These are phyloP conservation scores for Homalodisca vitripennis DNA, from an alignment of 1,140 invertebrate genomes.

Conservation along the genomic window DNA sequence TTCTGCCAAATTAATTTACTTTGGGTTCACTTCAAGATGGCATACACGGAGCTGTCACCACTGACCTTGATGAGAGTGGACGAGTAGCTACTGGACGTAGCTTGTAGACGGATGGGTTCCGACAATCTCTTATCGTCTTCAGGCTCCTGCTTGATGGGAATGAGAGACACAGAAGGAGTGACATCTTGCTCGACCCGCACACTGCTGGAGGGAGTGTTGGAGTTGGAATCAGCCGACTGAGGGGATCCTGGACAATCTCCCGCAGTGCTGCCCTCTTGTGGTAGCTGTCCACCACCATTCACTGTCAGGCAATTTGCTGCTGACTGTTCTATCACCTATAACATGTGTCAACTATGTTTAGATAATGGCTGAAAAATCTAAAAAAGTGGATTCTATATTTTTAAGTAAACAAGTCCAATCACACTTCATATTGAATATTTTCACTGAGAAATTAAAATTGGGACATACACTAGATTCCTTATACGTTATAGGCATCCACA, in stretches of 20 bases:
- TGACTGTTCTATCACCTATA: too few relatives aligned
- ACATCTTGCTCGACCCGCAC: conserved; percentile 48
- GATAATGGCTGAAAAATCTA: too few relatives aligned
- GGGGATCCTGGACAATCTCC: conserved; percentile 64
- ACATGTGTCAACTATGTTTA: too few relatives aligned
- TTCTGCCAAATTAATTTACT: too few relatives aligned
- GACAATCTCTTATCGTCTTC: conserved; percentile 43
- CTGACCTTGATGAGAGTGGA: conserved; percentile 38
- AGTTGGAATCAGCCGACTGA: conserved; percentile 72
- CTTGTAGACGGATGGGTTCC: conserved; percentile 38
- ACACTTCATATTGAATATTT: too few relatives aligned
- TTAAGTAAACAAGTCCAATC: too few relatives aligned
- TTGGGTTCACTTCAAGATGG: too few relatives aligned
- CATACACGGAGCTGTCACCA: too few relatives aligned
- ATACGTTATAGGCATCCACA: too few relatives aligned
- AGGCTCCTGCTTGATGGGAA: conserved; percentile 79
- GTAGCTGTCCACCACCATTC: conserved; percentile 50
- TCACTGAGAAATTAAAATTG: too few relatives aligned
- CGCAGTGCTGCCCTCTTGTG: conserved; percentile 42
- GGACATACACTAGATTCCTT: too few relatives aligned
- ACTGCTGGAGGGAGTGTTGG: conserved; percentile 68
- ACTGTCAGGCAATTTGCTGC: conserved; percentile 25
- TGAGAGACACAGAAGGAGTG: conserved; percentile 80
- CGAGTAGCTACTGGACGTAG: conserved; percentile 59
- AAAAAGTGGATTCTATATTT: too few relatives aligned